Evolutionary conservation across 2,797 vertebrate genomes (phyloP), one percentile per base, ranked within the genome.

Genomic region (Artibeus jamaicensis): DNA sequence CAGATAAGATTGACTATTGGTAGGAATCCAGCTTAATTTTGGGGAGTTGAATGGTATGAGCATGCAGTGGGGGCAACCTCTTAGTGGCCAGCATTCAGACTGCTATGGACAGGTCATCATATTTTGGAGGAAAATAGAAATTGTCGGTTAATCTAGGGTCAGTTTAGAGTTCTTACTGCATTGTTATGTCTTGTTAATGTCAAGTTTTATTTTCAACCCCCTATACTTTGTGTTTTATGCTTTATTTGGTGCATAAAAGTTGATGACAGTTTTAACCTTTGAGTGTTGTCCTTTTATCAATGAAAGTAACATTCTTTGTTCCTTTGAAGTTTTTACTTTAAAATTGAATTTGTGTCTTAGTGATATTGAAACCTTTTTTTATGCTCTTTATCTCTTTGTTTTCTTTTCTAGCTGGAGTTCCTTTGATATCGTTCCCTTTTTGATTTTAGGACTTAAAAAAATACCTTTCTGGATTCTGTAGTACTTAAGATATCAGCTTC

Each of bases 361-460:
- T 73, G 71, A 77, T 93, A 34, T 10, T 74, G 19, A 42, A 90
- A 50, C 9, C 5, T 53, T 65, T 57, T 57, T 74, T 85, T 42
- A 87, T 90, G 2, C 22, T 48, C 22, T 44, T 94, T 96, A 88
- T 78, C 16, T 86, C n/a, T 95, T 89, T 96, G 73, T 92, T 83
- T 96, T 57, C 68, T 88, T 83, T 91, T 74, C 39, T 82, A 70
- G 39, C 6, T 4, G 15, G 59, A 50, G 18, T 91, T 92, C 87
- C 65, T 97, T 89, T 96, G 44, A 91, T 76, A 84, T 82, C 94
- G 93, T 91, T 48, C 2, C 26, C 26, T 76, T 87, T 94, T 95
- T 74, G 34, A 93, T 92, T 85, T 85, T 62, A 67, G 86, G 70
- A 91, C 57, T 85, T 91, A 57, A 37, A 91, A 87, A 81, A 18